Conservation (phyloP, 2,797 vertebrate genomes). For the Poeciliopsis gracilis region DNA sequence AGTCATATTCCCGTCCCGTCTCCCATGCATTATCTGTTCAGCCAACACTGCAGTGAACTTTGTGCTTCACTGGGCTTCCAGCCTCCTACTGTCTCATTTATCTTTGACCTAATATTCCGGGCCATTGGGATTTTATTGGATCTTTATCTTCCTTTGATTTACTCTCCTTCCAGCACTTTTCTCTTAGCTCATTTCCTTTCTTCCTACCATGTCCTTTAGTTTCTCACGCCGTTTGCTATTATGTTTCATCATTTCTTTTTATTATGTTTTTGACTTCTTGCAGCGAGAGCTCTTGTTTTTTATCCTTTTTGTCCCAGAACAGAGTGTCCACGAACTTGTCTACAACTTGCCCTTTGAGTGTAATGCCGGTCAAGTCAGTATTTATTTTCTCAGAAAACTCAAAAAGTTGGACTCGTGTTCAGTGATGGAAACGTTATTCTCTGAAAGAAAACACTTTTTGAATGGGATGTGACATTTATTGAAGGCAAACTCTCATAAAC, state of each 20-base stretch:
- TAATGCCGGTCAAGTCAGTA: conserved; percentile 74
- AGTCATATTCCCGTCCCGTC: conserved; percentile 6
- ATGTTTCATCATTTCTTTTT: conserved; percentile 28
- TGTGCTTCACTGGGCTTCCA: conserved; percentile 49
- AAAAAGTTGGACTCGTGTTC: conserved; percentile 90
- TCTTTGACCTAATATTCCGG: conserved; percentile 44
- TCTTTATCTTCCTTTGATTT: conserved; percentile 24
- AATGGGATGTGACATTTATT: conserved; percentile 69
- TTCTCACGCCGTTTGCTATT: conserved; percentile 26
- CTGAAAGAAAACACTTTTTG: conserved; percentile 84
- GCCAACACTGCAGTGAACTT: conserved; percentile 16
- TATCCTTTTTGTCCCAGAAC: conserved; percentile 73
- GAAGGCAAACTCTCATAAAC: conserved; percentile 25
- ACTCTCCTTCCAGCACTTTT: conserved; percentile 22
- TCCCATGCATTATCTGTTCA: conserved; percentile 42
- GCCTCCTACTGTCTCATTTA: conserved; percentile 49
- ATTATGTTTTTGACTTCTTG: conserved; percentile 11
- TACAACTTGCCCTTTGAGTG: conserved; percentile 96
- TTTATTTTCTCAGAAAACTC: conserved; percentile 92
- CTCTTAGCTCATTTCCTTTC: conserved; percentile 17
- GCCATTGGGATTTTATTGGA: conserved; percentile 38
- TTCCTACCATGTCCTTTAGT: conserved; percentile 31
- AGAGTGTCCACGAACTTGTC: conserved; percentile 89
- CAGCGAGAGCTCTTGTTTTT: background rate
- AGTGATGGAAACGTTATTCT: conserved; percentile 95